A percentile compares a stretch with the other conserved stretches of the same genome.
phyloP scores from a whole-genome alignment of 2,797 vertebrate species.

The Tarsius wallacei region DNA sequence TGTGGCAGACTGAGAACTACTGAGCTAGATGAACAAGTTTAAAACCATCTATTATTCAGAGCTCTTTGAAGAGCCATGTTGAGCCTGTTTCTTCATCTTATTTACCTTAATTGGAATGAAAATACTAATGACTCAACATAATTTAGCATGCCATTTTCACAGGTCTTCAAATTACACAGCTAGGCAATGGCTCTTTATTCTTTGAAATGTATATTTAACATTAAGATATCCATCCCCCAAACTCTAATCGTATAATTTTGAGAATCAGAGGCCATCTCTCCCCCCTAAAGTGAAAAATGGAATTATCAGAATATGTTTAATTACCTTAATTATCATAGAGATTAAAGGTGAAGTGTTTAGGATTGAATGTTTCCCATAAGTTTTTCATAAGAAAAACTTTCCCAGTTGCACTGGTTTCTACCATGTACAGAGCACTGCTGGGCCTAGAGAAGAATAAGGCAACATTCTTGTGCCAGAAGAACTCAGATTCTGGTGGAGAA shows the following conservation, averaged over 20 bases:
- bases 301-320: conserved; percentile 54
- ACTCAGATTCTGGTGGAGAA: conserved; percentile 19
- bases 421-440: not conserved
- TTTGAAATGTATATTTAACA: conserved; percentile 48
- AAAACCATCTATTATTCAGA: conserved; percentile 35
- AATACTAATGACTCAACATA: conserved; percentile 25
- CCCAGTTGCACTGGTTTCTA: not conserved
- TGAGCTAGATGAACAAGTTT: conserved; percentile 18
- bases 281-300: not conserved
- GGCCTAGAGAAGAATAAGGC: not conserved
- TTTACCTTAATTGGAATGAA: conserved; percentile 55
- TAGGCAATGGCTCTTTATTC: conserved; percentile 1
- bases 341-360: conserved; percentile 32
- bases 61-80: not conserved
- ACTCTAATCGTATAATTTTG: not conserved
- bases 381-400: conserved; percentile 41
- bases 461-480: not conserved
- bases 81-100: not conserved
- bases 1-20: not conserved
- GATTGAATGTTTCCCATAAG: not conserved
- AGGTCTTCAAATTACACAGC: conserved; percentile 28
- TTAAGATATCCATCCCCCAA: not conserved
- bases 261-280: not conserved
- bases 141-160: conserved; percentile 22
- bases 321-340: conserved; percentile 26